Evolutionary conservation across 1,140 invertebrate species (phyloP), one percentile per base, ranked within the genome.

Genomic region (Drosophila lacteicornis): DNA sequence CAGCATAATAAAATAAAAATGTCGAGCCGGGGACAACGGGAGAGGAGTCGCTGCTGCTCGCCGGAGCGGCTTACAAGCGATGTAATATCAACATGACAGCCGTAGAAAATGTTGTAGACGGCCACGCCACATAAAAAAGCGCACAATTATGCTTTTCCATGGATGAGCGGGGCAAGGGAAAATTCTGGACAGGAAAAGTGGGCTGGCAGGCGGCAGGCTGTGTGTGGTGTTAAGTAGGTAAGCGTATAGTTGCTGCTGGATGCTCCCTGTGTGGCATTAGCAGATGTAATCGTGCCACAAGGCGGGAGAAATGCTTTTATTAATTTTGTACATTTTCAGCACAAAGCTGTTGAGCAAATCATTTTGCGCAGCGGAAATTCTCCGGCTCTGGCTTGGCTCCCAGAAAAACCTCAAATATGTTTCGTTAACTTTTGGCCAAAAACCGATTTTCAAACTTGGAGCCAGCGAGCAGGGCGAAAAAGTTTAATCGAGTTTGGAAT

Each of bases 1-100:
- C 84, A 79, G 85, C 85, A 90, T 88, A 88, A 88, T 85, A 85
- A 87, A 84, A 87, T 87, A 88, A 83, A 87, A 80, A 87, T 75
- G 77, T 77, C 73, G 77, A 75, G 69, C 84, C 77, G 59, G 25
- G 62, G 45, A 59, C 30, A 74, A 47, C 25, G 56, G 43, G 30
- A 57, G 53, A 45, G 36, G 22, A 27, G 22, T 4, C 27, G 22
- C 17, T 46, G 25, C 33, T 36, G 33, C 45, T 9, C 27, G 38
- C 22, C 17, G 47, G 50, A 71, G 82, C 51, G 73, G 83, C 84
- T 87, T 87, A 88, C 80, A 88, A 88, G 77, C 84, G 45, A 75
- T 88, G 84, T 87, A 90, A 87, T 87, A 88, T 83, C 84, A 87
- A 78, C 82, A 90, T 80, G 84, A 87, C 84, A 87, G 80, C 84